Evolutionary conservation across 2,113 vertebrate species (phyloP).

Genomic region (Gallinago jamesoni): DNA sequence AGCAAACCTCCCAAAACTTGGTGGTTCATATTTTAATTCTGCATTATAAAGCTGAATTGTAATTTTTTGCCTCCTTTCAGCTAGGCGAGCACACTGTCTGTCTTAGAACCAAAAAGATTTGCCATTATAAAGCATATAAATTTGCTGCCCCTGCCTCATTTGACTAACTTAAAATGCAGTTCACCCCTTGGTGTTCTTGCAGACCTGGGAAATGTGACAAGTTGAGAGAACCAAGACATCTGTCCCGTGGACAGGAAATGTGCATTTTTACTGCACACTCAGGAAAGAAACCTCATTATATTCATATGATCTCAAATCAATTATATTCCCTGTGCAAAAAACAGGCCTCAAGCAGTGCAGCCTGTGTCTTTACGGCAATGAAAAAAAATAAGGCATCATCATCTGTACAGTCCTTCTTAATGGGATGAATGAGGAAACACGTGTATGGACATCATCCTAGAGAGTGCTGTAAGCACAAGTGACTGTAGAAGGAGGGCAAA

Average conservation of each 20-base stretch:
- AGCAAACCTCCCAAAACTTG: not conserved
- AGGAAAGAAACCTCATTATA: conserved; percentile 15
- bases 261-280: not conserved
- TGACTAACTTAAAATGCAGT: not conserved
- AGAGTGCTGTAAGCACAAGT: not conserved
- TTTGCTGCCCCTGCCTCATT: not conserved
- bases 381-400: not conserved
- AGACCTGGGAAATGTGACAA: not conserved
- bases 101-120: not conserved
- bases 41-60: not conserved
- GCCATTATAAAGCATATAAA: not conserved
- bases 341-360: not conserved
- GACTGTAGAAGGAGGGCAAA: not conserved
- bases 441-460: not conserved
- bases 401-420: not conserved
- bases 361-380: not conserved
- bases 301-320: not conserved
- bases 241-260: not conserved
- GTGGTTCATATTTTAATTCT: not conserved
- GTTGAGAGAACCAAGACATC: not conserved
- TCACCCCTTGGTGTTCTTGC: not conserved
- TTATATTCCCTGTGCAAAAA: not conserved
- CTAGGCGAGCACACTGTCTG: not conserved
- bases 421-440: not conserved
- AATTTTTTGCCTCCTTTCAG: not conserved